Percentiles rank a stretch among this genome's conserved stretches.
phyloP scores from a whole-genome alignment of 2,888 invertebrate genomes.

The Tinea semifulvella region DNA sequence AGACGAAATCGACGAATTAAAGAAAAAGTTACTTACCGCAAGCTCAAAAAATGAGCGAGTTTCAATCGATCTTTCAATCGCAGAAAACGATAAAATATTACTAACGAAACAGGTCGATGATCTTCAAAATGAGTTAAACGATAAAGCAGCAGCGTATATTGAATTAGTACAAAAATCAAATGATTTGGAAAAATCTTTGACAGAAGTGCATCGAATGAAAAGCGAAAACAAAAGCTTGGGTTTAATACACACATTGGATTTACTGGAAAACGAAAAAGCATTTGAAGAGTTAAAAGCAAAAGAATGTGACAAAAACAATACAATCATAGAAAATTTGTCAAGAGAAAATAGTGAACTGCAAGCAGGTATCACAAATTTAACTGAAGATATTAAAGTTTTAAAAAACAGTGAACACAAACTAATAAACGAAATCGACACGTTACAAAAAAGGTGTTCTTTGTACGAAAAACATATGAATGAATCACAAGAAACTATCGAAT shows the following conservation, averaged over 20 bases:
- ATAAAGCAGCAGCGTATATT: conserved; percentile 30
- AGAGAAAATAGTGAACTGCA: conserved; percentile 26
- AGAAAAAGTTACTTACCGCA: conserved; percentile 36
- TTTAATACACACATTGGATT: conserved; percentile 23
- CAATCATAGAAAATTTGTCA: conserved; percentile 23
- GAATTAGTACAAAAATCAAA: conserved; percentile 39
- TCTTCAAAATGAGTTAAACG: conserved; percentile 38
- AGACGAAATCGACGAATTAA: conserved; percentile 49
- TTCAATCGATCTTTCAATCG: conserved; percentile 58
- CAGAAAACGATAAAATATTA: conserved; percentile 60
- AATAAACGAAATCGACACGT: conserved; percentile 25
- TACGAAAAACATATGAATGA: conserved; percentile 23
- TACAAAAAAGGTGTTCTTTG: conserved; percentile 25
- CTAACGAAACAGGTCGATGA: conserved; percentile 52
- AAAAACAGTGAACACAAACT: conserved; percentile 6
- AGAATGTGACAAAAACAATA: conserved; percentile 17
- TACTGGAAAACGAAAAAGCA: conserved; percentile 23
- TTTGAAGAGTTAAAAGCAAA: conserved; percentile 20
- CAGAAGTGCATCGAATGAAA: conserved; percentile 22
- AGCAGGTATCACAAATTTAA: conserved; percentile 19
- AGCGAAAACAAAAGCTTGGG: conserved; percentile 22
- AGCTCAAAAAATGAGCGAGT: conserved; percentile 56
- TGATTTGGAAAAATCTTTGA: conserved; percentile 22
- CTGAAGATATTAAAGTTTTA: conserved; percentile 1
- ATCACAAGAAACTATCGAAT: conserved; percentile 29